A percentile compares a stretch with the other conserved stretches of the same genome.
Evolutionary conservation across 2,888 invertebrate genomes (phyloP).

Genomic region (Diploptera punctata): DNA sequence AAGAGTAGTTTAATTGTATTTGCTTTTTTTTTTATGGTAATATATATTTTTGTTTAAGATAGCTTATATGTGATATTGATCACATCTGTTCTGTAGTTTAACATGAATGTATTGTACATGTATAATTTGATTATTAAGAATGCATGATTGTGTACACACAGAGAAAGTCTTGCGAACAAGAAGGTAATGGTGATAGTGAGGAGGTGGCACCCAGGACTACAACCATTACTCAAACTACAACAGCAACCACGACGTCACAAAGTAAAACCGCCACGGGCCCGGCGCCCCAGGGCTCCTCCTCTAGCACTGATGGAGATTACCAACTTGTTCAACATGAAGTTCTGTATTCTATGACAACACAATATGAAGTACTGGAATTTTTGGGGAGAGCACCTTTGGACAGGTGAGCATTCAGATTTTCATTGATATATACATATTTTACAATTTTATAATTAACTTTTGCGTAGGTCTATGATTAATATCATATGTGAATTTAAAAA

Average conservation of each 20-base stretch:
- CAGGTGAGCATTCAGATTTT: constrained; percentile 65
- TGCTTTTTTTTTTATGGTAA: too few species aligned
- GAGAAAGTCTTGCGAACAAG: constrained; percentile 68
- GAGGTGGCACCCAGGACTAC: constrained; percentile 56
- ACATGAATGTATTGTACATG: neutral
- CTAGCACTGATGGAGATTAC: constrained; percentile 96
- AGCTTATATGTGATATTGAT: too few species aligned
- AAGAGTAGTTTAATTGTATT: too few species aligned
- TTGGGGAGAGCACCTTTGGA: constrained; percentile 98
- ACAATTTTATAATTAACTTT: too few species aligned
- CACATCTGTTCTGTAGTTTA: neutral
- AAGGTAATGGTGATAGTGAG: constrained; percentile 64
- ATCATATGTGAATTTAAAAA: too few species aligned
- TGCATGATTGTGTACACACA: constrained; percentile 48
- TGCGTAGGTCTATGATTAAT: too few species aligned
- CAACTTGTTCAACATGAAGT: constrained; percentile 98
- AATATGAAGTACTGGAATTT: constrained; percentile 98
- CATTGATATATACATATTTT: too few species aligned
- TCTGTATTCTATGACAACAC: constrained; percentile 94
- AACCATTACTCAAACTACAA: constrained; percentile 51
- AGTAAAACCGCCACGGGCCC: constrained; percentile 69
- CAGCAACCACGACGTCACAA: constrained; percentile 74
- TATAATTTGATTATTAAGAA: neutral
- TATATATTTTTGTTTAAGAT: too few species aligned
- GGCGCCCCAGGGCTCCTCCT: constrained; percentile 68